Evolutionary conservation across 1,140 invertebrate species (phyloP).

Genomic region (Formica exsecta): DNA sequence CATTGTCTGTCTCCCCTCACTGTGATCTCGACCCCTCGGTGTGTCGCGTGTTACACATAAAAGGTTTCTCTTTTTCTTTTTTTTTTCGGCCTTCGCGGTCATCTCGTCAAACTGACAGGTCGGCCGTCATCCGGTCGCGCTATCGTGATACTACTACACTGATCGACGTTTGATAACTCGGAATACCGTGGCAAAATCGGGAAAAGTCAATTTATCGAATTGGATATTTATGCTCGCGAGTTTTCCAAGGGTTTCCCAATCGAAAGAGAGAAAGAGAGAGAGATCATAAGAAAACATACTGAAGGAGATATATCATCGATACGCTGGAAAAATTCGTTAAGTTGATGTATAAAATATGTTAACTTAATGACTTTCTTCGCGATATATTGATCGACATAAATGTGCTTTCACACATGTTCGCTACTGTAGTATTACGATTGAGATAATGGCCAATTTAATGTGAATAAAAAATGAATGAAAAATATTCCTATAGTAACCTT

Average conservation of each 20-base stretch:
- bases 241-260: slow-evolving; percentile 12
- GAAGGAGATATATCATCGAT: slow-evolving; percentile 30
- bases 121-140: slow-evolving; percentile 16
- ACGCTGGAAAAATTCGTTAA: slow-evolving; percentile 35
- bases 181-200: slow-evolving; percentile 39
- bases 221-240: slow-evolving; percentile 26
- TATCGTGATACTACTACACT: slow-evolving; percentile 8
- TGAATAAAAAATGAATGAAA: slow-evolving; percentile 11
- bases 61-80: slow-evolving; percentile 48
- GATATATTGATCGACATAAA: slow-evolving; percentile 8
- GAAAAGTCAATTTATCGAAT: slow-evolving; percentile 53
- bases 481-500: slow-evolving; percentile 1
- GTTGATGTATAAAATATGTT: slow-evolving; percentile 36
- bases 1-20: slow-evolving; percentile 65
- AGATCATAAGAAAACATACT: slow-evolving; percentile 16
- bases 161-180: slow-evolving; percentile 53
- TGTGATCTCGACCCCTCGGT: slow-evolving; percentile 20
- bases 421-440: background rate
- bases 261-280: background rate
- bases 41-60: slow-evolving; percentile 63
- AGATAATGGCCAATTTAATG: slow-evolving; percentile 32
- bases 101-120: slow-evolving; percentile 55
- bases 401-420: background rate
- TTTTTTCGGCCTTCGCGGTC: slow-evolving; percentile 43
- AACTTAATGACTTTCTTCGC: slow-evolving; percentile 37